These are phyloP conservation scores for Laothoe populi DNA, from an alignment of 2,888 invertebrate species.

Conservation along the genomic window DNA sequence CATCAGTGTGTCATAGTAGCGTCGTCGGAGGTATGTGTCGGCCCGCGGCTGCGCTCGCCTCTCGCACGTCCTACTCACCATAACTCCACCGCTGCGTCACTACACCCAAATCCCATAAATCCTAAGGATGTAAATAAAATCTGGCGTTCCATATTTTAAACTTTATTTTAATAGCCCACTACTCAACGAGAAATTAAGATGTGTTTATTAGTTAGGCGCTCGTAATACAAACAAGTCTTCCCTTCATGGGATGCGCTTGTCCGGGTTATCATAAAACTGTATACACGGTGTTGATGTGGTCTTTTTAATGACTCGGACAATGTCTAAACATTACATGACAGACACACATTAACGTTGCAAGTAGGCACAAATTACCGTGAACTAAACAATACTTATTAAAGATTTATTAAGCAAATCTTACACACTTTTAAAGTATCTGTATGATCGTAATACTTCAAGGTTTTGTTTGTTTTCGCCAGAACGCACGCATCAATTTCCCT, in stretches of 20 bases:
- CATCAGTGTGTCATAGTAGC: conserved; percentile 79
- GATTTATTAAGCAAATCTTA: neutral
- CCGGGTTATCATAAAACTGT: conserved; percentile 67
- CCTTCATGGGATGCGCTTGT: conserved; percentile 70
- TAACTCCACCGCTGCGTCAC: conserved; percentile 49
- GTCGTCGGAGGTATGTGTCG: conserved; percentile 56
- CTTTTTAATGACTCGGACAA: conserved; percentile 41
- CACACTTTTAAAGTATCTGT: neutral
- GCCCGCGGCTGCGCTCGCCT: conserved; percentile 35
- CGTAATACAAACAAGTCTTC: conserved; percentile 76
- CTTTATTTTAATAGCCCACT: conserved; percentile 82
- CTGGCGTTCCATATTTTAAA: conserved; percentile 81
- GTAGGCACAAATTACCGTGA: no score
- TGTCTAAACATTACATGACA: conserved; percentile 14
- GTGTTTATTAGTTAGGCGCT: conserved; percentile 79
- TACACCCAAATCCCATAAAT: conserved; percentile 74
- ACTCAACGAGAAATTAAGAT: conserved; percentile 81
- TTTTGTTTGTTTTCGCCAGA: conserved; percentile 1
- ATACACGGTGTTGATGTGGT: conserved; percentile 57
- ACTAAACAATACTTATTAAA: neutral
- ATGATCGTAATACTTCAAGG: conserved; percentile 4
- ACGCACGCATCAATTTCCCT: conserved; percentile 30
- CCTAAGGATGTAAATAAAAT: conserved; percentile 77
- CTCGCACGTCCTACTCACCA: conserved; percentile 38
- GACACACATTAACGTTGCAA: conserved; percentile 4